These are phyloP conservation scores for Rhabdophis nuchalis DNA, from an alignment of 2,797 vertebrate genomes.

Conservation along the genomic window DNA sequence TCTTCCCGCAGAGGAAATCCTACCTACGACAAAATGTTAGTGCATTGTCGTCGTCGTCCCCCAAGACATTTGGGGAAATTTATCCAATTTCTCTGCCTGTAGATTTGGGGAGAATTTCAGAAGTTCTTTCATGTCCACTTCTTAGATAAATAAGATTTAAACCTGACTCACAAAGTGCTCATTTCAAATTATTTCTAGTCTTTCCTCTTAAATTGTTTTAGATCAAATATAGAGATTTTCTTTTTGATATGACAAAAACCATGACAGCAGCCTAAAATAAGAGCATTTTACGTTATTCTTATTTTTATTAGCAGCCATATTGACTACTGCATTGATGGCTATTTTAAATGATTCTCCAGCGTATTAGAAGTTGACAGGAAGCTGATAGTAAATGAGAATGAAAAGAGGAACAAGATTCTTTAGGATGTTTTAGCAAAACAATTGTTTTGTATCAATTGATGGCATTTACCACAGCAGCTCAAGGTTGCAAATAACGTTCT, in stretches of 20 bases:
- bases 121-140: not conserved
- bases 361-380: not conserved
- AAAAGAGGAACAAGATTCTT: not conserved
- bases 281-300: not conserved
- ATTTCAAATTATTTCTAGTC: not conserved
- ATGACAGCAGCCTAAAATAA: not conserved
- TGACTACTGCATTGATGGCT: not conserved
- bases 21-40: not conserved
- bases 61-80: not conserved
- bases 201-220: not conserved
- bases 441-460: not conserved
- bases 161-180: not conserved
- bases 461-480: not conserved
- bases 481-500: not conserved
- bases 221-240: not conserved
- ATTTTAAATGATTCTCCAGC: not conserved
- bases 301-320: not conserved
- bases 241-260: not conserved
- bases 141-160: not conserved
- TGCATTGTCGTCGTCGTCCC: not conserved
- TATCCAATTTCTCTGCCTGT: not conserved
- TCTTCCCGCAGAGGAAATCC: not conserved
- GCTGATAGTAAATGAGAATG: not conserved
- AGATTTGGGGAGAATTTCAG: not conserved
- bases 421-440: not conserved